phyloP scores from a whole-genome alignment of 1,140 invertebrate species.

The Drosophila repleta region DNA sequence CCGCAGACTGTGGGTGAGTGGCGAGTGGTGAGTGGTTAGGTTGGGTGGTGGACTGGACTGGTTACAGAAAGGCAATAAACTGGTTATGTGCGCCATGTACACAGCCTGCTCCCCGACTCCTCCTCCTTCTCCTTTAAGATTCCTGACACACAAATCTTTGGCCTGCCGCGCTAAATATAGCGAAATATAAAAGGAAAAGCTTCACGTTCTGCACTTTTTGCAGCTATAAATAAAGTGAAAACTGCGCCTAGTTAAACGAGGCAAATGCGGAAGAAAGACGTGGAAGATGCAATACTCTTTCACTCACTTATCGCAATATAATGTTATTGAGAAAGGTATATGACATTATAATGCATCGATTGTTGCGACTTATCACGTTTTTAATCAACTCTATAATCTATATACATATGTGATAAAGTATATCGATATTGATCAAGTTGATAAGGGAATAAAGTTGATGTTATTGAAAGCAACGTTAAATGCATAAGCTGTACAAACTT shows the following conservation, averaged over 20 bases:
- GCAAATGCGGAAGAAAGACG: background rate
- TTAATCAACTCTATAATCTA: too few relatives aligned
- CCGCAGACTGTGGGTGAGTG: constrained; percentile 36
- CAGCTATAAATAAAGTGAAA: constrained; percentile 77
- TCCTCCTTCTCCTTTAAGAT: constrained; percentile 1
- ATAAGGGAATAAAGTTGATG: too few relatives aligned
- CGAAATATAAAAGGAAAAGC: constrained; percentile 58
- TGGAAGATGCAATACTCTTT: background rate
- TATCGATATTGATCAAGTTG: too few relatives aligned
- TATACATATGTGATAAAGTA: too few relatives aligned
- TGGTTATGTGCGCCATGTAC: constrained; percentile 49
- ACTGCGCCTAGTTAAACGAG: constrained; percentile 50
- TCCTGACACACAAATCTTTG: constrained; percentile 51
- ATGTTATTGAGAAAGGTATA: background rate
- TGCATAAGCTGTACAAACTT: too few relatives aligned
- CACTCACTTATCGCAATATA: background rate
- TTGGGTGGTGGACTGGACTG: constrained; percentile 51
- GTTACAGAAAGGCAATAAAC: constrained; percentile 69
- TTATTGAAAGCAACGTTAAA: too few relatives aligned
- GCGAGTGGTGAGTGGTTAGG: too few relatives aligned
- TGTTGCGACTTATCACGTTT: too few relatives aligned
- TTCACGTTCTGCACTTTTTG: constrained; percentile 56
- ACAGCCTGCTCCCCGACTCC: background rate
- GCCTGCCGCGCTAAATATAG: constrained; percentile 61
- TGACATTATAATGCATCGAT: background rate